Evolutionary conservation across 1,140 invertebrate genomes (phyloP).

Genomic region (Drosophila ficusphila): DNA sequence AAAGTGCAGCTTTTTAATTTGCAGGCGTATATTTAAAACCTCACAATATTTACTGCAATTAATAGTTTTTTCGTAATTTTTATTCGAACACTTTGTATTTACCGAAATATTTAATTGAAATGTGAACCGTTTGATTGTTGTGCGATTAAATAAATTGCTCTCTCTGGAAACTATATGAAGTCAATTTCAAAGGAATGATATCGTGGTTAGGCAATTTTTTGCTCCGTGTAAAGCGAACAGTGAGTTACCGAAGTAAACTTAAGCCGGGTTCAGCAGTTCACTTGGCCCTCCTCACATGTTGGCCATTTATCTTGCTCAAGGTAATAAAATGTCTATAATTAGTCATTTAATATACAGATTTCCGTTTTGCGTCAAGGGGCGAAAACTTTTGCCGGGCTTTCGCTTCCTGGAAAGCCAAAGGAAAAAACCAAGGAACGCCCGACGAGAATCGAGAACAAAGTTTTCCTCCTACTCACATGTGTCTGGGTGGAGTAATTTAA

Average conservation of each 20-base stretch:
- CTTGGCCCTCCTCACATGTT: slow-evolving; percentile 45
- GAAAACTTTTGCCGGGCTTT: slow-evolving; percentile 66
- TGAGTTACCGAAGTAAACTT: slow-evolving; percentile 6
- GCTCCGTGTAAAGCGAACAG: not conserved
- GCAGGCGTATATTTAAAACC: not conserved
- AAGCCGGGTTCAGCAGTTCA: slow-evolving; percentile 26
- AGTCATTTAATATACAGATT: slow-evolving; percentile 83
- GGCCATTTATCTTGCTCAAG: slow-evolving; percentile 81
- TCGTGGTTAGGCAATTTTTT: not conserved
- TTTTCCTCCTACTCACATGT: slow-evolving; percentile 38
- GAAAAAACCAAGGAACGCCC: slow-evolving; percentile 27
- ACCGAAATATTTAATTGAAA: too few relatives aligned
- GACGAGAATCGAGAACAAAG: slow-evolving; percentile 56
- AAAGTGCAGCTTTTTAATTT: not conserved
- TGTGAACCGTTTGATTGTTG: too few relatives aligned
- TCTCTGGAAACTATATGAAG: too few relatives aligned
- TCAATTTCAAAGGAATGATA: not conserved
- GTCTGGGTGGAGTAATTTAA: slow-evolving; percentile 69
- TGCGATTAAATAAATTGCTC: too few relatives aligned
- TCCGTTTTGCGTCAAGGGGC: slow-evolving; percentile 81
- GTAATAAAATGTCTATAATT: slow-evolving; percentile 83
- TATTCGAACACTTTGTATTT: too few relatives aligned
- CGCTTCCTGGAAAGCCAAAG: slow-evolving; percentile 33
- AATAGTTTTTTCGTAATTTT: too few relatives aligned
- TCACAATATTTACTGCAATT: too few relatives aligned